phyloP scores from a whole-genome alignment of 2,113 vertebrate genomes.

The Rhinichthys klamathensis region DNA sequence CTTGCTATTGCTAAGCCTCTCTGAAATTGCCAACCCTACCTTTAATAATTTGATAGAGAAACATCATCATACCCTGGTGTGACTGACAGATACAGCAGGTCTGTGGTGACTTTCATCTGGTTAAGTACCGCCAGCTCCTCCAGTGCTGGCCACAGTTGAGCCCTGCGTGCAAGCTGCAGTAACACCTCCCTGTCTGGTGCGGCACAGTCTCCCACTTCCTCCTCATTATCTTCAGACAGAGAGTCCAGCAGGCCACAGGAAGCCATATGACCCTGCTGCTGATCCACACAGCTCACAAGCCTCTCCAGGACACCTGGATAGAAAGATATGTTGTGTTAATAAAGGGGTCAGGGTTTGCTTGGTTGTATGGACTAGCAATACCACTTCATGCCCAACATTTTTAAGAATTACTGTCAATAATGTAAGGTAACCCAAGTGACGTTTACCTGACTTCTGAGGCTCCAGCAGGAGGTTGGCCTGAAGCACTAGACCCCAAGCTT shows the following conservation, averaged over 20 bases:
- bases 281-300: conserved; percentile 77
- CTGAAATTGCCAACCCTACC: no score
- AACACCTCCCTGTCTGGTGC: conserved; percentile 71
- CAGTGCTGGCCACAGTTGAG: conserved; percentile 91
- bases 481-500: conserved; percentile 83
- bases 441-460: conserved; percentile 80
- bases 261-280: conserved; percentile 77
- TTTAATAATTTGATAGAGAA: neutral
- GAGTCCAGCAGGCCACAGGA: conserved; percentile 75
- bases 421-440: no score
- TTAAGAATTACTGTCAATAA: neutral
- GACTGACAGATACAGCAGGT: conserved; percentile 75
- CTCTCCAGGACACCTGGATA: conserved; percentile 76
- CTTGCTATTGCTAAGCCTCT: no score
- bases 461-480: conserved; percentile 86
- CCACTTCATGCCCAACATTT: neutral
- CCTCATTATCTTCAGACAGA: conserved; percentile 52
- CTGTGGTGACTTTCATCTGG: conserved; percentile 85
- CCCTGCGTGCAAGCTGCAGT: conserved; percentile 77
- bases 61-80: conserved; percentile 66
- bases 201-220: conserved; percentile 47
- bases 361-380: neutral
- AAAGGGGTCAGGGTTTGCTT: neutral
- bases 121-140: conserved; percentile 86
- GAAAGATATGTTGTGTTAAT: neutral